Percentiles rank a stretch among this genome's conserved stretches.
Evolutionary conservation across 1,140 invertebrate genomes (phyloP).

Genomic region (Aphaenogaster ashmeadi): DNA sequence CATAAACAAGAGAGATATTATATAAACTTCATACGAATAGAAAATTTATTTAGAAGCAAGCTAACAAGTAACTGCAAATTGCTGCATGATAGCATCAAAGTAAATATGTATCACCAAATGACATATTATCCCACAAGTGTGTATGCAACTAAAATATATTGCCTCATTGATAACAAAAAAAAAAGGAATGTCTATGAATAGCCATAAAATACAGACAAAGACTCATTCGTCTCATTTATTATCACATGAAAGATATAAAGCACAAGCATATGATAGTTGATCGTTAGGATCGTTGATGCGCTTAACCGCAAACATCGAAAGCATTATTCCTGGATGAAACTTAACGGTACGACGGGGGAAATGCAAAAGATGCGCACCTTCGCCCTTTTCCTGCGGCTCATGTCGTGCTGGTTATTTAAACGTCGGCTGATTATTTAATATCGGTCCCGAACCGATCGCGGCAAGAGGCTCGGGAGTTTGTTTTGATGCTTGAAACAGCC

Average conservation of each 20-base stretch:
- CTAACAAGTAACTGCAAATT: background rate
- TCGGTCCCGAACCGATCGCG: slow-evolving; percentile 9
- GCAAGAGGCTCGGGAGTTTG: slow-evolving; percentile 72
- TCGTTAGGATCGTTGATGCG: background rate
- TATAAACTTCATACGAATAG: slow-evolving; percentile 34
- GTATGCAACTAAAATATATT: slow-evolving; percentile 15
- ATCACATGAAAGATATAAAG: background rate
- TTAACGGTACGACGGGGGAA: background rate
- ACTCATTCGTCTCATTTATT: background rate
- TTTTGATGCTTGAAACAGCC: slow-evolving; percentile 84
- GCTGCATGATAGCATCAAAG: background rate
- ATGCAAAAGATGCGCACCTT: slow-evolving; percentile 86
- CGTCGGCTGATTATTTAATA: slow-evolving; percentile 2
- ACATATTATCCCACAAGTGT: slow-evolving; percentile 11
- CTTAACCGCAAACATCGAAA: background rate
- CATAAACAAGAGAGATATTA: background rate
- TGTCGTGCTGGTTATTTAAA: slow-evolving; percentile 80
- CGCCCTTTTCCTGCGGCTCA: slow-evolving; percentile 90
- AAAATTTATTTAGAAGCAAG: slow-evolving; percentile 47
- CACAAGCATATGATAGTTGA: background rate
- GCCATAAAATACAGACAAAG: background rate
- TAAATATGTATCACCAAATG: background rate
- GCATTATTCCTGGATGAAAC: background rate
- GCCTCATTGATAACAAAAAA: background rate
- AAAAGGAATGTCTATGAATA: background rate